phyloP scores from a whole-genome alignment of 1,140 invertebrate species.

The Steinernema khuongi region DNA sequence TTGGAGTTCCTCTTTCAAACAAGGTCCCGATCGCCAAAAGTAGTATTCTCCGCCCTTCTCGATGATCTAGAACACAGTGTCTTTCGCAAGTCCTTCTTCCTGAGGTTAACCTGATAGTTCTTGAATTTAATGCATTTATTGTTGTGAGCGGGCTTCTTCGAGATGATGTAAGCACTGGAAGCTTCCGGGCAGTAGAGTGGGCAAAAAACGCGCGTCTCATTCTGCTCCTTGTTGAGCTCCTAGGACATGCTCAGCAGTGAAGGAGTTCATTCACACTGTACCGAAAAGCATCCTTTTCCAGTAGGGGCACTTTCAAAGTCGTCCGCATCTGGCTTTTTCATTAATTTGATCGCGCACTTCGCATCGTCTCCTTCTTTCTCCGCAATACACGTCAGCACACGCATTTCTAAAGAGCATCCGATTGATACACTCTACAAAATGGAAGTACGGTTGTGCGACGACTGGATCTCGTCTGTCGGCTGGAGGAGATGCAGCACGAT shows the following conservation, averaged over 20 bases:
- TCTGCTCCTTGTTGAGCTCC: not conserved
- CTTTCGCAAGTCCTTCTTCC: not conserved
- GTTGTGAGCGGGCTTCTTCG: not conserved
- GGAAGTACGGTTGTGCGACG: not conserved
- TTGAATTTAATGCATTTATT: constrained; percentile 10
- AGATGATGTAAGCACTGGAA: not conserved
- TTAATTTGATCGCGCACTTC: not conserved
- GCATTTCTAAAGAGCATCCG: not conserved
- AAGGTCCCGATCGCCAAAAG: not conserved
- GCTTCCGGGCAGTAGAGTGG: not conserved
- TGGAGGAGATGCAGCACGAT: not conserved
- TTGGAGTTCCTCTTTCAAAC: not conserved
- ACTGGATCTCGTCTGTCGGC: not conserved
- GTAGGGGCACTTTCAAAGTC: not conserved
- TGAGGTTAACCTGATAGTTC: not conserved
- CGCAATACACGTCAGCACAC: not conserved
- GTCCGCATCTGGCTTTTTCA: not conserved
- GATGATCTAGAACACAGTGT: not conserved
- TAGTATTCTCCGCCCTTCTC: not conserved
- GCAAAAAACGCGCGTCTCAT: not conserved
- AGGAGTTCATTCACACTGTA: not conserved
- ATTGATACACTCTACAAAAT: not conserved
- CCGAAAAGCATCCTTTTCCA: not conserved
- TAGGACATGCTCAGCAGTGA: not conserved
- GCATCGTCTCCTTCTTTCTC: not conserved